Percentiles rank a stretch among this genome's conserved stretches.
phyloP scores from a whole-genome alignment of 2,797 vertebrate genomes.

The Chelmon rostratus region DNA sequence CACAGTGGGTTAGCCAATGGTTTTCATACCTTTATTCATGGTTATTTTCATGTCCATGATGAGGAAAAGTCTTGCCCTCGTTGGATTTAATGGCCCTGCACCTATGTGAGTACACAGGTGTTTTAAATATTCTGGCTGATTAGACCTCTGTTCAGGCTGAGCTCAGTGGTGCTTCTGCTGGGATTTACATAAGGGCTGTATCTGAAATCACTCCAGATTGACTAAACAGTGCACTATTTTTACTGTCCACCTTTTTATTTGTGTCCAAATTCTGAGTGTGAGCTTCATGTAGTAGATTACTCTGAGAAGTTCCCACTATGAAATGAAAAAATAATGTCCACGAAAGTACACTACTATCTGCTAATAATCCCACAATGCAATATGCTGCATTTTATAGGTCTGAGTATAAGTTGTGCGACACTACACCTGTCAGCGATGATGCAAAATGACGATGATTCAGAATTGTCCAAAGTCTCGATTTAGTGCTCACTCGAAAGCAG shows the following conservation, averaged over 20 bases:
- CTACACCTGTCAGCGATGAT: not conserved
- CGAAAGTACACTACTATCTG: not conserved
- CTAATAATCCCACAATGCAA: slow-evolving; percentile 1
- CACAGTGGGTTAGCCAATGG: not conserved
- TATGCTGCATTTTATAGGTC: not conserved
- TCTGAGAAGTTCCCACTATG: too few species aligned
- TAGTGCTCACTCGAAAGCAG: not conserved
- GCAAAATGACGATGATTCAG: not conserved
- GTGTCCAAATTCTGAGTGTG: too few species aligned
- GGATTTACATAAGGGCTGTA: too few species aligned
- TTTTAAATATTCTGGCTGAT: too few species aligned
- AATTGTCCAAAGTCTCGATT: not conserved
- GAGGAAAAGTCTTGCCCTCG: too few species aligned
- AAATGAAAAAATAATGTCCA: too few species aligned
- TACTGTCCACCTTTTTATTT: too few species aligned
- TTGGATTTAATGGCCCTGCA: not conserved
- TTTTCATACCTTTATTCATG: not conserved
- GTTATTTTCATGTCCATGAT: too few species aligned
- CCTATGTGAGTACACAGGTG: not conserved
- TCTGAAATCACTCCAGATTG: not conserved
- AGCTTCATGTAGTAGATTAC: too few species aligned
- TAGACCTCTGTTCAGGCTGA: not conserved
- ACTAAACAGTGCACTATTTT: too few species aligned
- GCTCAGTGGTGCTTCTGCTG: too few species aligned
- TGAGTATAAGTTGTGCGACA: not conserved